Conservation (phyloP, 2,888 invertebrate genomes). For the Spilarctia lutea region DNA sequence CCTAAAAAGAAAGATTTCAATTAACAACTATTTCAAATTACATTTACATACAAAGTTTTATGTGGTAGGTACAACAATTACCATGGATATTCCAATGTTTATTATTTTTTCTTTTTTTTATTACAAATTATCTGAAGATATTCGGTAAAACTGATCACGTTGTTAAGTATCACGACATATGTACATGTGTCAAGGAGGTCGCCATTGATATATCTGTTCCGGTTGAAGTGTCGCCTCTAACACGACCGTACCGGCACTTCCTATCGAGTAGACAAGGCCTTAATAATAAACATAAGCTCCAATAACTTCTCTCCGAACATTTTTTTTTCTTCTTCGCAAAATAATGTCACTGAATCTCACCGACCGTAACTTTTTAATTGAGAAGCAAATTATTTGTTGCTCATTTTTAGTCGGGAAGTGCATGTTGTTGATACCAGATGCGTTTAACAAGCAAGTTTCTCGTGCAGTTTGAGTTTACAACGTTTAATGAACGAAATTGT, state of each 20-base stretch:
- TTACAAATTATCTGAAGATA: neutral
- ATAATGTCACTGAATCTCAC: conserved; percentile 26
- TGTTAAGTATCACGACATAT: conserved; percentile 6
- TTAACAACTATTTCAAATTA: neutral
- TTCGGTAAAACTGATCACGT: neutral
- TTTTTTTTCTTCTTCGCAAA: neutral
- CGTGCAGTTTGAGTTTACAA: conserved; percentile 8
- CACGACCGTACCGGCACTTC: conserved; percentile 6
- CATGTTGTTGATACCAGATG: conserved; percentile 37
- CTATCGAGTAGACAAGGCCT: conserved; percentile 5
- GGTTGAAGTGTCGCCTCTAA: conserved; percentile 11
- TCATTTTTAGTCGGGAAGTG: conserved; percentile 28
- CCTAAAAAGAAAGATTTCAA: neutral
- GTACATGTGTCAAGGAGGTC: conserved; percentile 10
- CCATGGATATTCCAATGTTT: neutral
- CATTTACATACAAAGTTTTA: neutral
- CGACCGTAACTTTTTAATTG: conserved; percentile 46
- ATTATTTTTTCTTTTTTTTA: no score
- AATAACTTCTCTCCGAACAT: neutral
- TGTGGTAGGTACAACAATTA: neutral
- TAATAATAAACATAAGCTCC: neutral
- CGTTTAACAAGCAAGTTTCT: conserved; percentile 34
- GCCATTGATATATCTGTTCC: conserved; percentile 13
- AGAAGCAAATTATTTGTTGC: conserved; percentile 32
- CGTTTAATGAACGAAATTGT: conserved; percentile 16